Percentiles rank a stretch among this genome's conserved stretches.
phyloP scores from a whole-genome alignment of 1,140 invertebrate genomes.

The Neodiprion virginianus region DNA sequence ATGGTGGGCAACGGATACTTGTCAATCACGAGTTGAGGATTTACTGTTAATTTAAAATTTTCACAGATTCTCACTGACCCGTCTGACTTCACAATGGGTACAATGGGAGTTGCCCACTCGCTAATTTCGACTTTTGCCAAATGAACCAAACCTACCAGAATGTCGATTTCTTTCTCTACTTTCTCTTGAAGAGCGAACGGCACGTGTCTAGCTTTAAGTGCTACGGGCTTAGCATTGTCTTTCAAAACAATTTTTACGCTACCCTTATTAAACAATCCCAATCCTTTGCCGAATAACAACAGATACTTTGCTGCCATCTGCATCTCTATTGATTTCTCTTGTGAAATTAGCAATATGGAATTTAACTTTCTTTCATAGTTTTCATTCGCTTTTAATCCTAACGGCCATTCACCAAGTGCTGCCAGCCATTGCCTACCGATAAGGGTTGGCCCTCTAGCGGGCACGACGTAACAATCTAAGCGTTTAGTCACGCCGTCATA shows the following conservation, averaged over 20 bases:
- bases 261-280: slow-evolving; percentile 9
- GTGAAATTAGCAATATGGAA: no score
- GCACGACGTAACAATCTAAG: no score
- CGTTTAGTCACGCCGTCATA: no score
- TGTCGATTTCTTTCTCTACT: slow-evolving; percentile 32
- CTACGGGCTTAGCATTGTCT: slow-evolving; percentile 11
- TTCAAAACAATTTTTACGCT: slow-evolving; percentile 12
- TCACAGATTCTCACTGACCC: slow-evolving; percentile 49
- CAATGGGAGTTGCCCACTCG: slow-evolving; percentile 52
- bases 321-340: no score
- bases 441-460: no score
- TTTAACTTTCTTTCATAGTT: no score
- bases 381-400: no score
- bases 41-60: slow-evolving; percentile 42
- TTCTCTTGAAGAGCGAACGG: slow-evolving; percentile 20
- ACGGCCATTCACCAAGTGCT: no score
- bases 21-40: slow-evolving; percentile 25
- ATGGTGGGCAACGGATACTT: slow-evolving; percentile 28
- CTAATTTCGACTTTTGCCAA: slow-evolving; percentile 33
- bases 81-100: slow-evolving; percentile 46
- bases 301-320: background rate
- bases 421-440: no score
- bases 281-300: background rate
- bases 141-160: slow-evolving; percentile 25
- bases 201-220: slow-evolving; percentile 14